Evolutionary conservation across 2,888 invertebrate species (phyloP), one percentile per base, ranked within the genome.

Genomic region (Pinctada fucata): DNA sequence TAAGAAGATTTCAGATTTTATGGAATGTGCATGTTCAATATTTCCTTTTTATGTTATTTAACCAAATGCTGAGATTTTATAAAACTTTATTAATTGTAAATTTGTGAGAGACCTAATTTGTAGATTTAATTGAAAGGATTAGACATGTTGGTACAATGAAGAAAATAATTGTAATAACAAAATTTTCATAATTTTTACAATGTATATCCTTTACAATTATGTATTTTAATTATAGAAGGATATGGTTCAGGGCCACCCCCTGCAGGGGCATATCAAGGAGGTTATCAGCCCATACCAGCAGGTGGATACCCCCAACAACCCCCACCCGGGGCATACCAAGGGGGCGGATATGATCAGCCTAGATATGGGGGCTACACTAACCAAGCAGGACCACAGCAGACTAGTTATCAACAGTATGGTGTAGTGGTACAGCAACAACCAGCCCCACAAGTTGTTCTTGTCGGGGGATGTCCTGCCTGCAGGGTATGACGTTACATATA

Each of bases 391-490:
- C 72, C 72, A 65, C 64, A 79, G 64, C 78, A 78, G 76, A 74
- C 76, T 82, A 71, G 69, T 66, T 48, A 65, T 58, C 58, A 68
- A 16, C 72, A 72, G 8, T 65, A 66, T 31, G 51, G 51, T 45
- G 72, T 72, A 68, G 77, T 76, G 50, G 75, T 76, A 4, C 69
- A 50, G 51, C 83, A 78, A 69, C 87, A 86, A 48, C 89, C 86
- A 31, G 84, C 84, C 72, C 95, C 95, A 3, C 95, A 96, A 82
- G 96, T 97, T 63, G 95, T 97, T 82, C 93, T 97, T 0, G 95
- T 97, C 0, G 97, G 97, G 0, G 96, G 96, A 2, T 97, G 97
- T 92, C 97, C 97, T 1, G 96, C 96, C 1, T 97, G 97, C 90
- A 94, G 97, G 85, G 96, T 95, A 90, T 92, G 93, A 89, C 8